phyloP scores from a whole-genome alignment of 2,797 vertebrate genomes.

The Rhinoraja longicauda region DNA sequence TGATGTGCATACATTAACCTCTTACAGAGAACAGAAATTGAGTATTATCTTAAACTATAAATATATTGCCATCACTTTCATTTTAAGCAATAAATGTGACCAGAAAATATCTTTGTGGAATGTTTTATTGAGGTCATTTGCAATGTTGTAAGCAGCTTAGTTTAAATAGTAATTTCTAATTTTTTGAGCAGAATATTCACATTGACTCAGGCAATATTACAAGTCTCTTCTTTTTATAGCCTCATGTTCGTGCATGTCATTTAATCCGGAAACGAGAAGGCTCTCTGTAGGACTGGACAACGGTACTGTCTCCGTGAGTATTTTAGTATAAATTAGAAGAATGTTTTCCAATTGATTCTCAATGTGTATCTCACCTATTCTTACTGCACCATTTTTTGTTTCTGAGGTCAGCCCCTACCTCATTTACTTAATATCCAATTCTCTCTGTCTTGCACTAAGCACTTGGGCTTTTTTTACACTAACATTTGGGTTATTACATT shows the following conservation, averaged over 20 bases:
- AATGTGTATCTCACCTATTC: neutral
- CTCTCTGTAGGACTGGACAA: slow-evolving; percentile 90
- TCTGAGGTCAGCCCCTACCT: too few relatives aligned
- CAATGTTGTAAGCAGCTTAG: neutral
- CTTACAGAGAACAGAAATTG: neutral
- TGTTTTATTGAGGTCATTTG: neutral
- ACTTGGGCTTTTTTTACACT: too few relatives aligned
- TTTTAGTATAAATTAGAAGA: slow-evolving; percentile 42
- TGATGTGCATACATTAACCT: neutral
- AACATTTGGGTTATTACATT: too few relatives aligned
- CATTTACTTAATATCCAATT: neutral
- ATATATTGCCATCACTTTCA: neutral
- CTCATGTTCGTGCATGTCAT: slow-evolving; percentile 91
- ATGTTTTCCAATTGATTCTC: neutral
- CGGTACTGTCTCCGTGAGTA: slow-evolving; percentile 89
- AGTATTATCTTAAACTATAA: neutral
- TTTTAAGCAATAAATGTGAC: neutral
- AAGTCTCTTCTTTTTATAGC: slow-evolving; percentile 64
- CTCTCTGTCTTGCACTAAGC: neutral
- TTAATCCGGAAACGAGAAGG: slow-evolving; percentile 95
- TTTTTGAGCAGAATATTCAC: neutral
- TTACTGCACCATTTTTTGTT: neutral
- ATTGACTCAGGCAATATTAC: neutral
- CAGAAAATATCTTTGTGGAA: neutral
- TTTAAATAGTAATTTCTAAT: neutral